Evolutionary conservation across 1,140 invertebrate genomes (phyloP), one percentile per base, ranked within the genome.

Genomic region (Atopsyche davidsoni): DNA sequence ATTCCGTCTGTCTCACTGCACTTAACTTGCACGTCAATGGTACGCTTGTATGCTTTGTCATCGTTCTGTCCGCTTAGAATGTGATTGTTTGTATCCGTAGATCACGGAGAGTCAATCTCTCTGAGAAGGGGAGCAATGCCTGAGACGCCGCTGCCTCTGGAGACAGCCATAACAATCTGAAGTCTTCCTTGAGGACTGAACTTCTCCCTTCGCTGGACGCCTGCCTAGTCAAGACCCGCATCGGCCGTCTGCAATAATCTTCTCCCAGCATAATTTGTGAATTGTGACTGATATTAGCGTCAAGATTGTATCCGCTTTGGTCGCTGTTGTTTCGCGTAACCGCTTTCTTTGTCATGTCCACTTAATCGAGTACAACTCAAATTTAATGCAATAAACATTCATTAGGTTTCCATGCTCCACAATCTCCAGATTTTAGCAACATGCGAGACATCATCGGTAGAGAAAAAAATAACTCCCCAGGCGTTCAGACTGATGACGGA

Each of bases 141-240:
- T 16, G 41, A 25, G 10, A 43, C 43, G 9, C 46, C 55, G 22
- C 55, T 51, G 22, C 55, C 50, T 6, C 55, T 57, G 35, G 55
- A 57, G 51, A 57, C 55, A 14, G 50, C 51, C 21, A 57, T 57
- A 46, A 53, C 38, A 46, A 51, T 52, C 18, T 57, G 50, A 57
- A n/a, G n/a, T n/a, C n/a, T n/a, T n/a, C n/a, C n/a, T n/a, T n/a
- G n/a, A n/a, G n/a, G n/a, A n/a, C n/a, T n/a, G n/a, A n/a, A n/a
- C n/a, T n/a, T n/a, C n/a, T n/a, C n/a, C n/a, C n/a, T n/a, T n/a
- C n/a, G n/a, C n/a, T n/a, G n/a, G n/a, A n/a, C n/a, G n/a, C n/a
- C n/a, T n/a, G n/a, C n/a, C n/a, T n/a, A n/a, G n/a, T n/a, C n/a
- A n/a, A n/a, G n/a, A n/a, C n/a, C n/a, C n/a, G n/a, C n/a, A n/a